phyloP scores from a whole-genome alignment of 2,888 invertebrate species.

The Caenorhabditis angaria region DNA sequence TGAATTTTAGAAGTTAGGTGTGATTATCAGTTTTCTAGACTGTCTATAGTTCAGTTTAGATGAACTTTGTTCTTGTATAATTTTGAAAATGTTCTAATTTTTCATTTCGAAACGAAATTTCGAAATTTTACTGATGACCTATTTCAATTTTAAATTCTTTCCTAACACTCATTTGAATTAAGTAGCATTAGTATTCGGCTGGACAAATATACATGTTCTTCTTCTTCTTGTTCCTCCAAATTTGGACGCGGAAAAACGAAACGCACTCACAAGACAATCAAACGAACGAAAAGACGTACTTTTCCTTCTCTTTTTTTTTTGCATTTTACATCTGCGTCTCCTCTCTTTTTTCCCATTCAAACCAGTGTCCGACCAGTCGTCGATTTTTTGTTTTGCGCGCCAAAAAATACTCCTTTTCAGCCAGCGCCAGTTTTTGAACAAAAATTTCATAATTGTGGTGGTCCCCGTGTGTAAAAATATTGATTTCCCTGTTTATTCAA shows the following conservation, averaged over 20 bases:
- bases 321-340: neutral
- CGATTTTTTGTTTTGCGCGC: constrained; percentile 4
- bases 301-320: neutral
- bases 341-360: neutral
- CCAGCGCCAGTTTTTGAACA: neutral
- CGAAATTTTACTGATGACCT: too few relatives aligned
- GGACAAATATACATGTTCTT: neutral
- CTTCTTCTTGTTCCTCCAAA: neutral
- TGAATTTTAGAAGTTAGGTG: too few relatives aligned
- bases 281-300: constrained; percentile 2
- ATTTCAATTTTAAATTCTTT: too few relatives aligned
- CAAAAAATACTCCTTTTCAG: neutral
- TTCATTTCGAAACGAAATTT: too few relatives aligned
- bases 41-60: too few relatives aligned
- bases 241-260: too few relatives aligned
- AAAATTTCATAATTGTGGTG: neutral
- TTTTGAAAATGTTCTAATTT: too few relatives aligned
- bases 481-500: neutral
- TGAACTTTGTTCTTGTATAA: too few relatives aligned
- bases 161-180: neutral
- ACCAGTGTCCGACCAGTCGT: neutral
- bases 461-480: neutral
- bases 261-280: neutral
- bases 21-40: too few relatives aligned
- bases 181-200: neutral